Conservation (phyloP, 2,113 vertebrate genomes). For the Psettodes erumei region DNA sequence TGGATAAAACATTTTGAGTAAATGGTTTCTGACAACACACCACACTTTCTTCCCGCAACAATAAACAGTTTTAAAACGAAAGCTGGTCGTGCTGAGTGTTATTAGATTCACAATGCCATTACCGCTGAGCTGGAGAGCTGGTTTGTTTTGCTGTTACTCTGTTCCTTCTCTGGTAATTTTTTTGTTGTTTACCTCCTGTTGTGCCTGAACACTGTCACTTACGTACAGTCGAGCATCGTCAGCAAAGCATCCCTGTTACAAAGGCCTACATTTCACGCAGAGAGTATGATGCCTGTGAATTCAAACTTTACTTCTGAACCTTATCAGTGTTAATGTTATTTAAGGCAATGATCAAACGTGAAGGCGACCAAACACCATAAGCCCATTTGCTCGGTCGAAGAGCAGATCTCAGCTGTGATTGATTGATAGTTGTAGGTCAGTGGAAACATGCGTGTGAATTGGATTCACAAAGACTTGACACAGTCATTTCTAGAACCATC, state of each 20-base stretch:
- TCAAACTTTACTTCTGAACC: not conserved
- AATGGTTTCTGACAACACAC: not conserved
- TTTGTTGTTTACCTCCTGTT: not conserved
- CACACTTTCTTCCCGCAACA: not conserved
- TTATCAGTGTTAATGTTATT: no score
- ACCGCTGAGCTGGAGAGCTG: not conserved
- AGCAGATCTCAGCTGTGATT: slow-evolving; percentile 29
- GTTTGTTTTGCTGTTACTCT: not conserved
- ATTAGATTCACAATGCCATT: not conserved
- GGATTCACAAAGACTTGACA: slow-evolving; percentile 37
- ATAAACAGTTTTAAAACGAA: not conserved
- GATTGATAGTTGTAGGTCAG: slow-evolving; percentile 43
- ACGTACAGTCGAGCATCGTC: not conserved
- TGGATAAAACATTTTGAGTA: not conserved
- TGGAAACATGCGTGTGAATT: slow-evolving; percentile 49
- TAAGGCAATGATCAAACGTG: no score
- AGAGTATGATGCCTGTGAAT: not conserved
- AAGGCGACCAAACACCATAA: no score
- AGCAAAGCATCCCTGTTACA: not conserved
- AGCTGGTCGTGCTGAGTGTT: not conserved
- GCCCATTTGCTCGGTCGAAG: slow-evolving; percentile 11
- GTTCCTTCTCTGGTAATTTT: no score
- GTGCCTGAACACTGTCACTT: not conserved
- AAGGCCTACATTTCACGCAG: not conserved
- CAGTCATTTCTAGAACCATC: slow-evolving; percentile 28